Percentiles rank a stretch among this genome's conserved stretches.
Evolutionary conservation across 2,888 invertebrate species (phyloP).

Genomic region (Drosophila prolongata): DNA sequence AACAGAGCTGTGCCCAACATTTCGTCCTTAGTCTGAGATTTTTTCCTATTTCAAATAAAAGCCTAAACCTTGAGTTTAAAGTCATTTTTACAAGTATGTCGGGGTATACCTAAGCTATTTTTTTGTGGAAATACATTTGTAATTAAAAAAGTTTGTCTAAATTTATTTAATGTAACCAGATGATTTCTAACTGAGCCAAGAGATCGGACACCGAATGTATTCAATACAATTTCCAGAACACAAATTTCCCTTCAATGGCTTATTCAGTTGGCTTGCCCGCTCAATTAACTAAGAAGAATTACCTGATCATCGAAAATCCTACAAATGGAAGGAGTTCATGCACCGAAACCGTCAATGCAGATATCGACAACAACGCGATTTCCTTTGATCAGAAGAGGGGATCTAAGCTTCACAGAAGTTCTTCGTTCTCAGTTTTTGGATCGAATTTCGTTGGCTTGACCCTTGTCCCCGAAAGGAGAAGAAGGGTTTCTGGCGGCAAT

Average conservation of each 20-base stretch:
- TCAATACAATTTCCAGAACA: too few species aligned
- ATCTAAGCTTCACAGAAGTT: background rate
- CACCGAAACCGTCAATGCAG: background rate
- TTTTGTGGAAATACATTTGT: background rate
- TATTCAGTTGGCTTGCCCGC: background rate
- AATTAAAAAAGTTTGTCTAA: background rate
- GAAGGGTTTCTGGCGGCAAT: slow-evolving; percentile 8
- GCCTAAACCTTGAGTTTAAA: background rate
- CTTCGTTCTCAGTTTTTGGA: background rate
- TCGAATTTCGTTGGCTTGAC: background rate
- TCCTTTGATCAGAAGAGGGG: background rate
- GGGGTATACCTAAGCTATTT: background rate
- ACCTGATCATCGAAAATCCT: background rate
- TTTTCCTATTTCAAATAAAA: slow-evolving; percentile 1
- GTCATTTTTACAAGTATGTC: slow-evolving; percentile 1
- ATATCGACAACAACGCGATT: background rate
- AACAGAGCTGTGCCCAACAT: background rate
- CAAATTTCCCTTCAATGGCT: slow-evolving; percentile 1
- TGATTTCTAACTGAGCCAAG: background rate
- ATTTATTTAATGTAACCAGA: background rate
- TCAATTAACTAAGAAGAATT: background rate
- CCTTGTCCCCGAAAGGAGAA: background rate
- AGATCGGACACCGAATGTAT: background rate
- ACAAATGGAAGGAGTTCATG: background rate
- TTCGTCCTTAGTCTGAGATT: slow-evolving; percentile 3